Percentiles rank a stretch among this genome's conserved stretches.
phyloP scores from a whole-genome alignment of 2,888 invertebrate genomes.

The Campopleginae sp. region DNA sequence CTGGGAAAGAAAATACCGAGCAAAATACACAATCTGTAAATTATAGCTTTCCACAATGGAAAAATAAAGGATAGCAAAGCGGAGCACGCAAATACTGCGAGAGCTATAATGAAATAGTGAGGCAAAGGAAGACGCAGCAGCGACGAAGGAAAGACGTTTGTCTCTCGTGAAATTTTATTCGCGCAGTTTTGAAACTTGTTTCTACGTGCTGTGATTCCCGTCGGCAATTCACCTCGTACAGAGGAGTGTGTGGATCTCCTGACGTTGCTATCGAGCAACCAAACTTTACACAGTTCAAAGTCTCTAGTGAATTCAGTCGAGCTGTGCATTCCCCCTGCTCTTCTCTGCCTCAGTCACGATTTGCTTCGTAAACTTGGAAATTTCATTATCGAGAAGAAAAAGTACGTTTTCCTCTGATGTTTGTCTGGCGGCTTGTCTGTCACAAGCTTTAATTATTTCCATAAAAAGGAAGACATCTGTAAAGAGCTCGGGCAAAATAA shows the following conservation, averaged over 20 bases:
- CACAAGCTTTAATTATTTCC: slow-evolving; percentile 36
- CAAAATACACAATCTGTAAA: slow-evolving; percentile 28
- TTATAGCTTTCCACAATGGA: slow-evolving; percentile 24
- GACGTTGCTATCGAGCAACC: slow-evolving; percentile 51
- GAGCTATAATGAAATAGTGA: slow-evolving; percentile 32
- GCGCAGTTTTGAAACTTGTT: slow-evolving; percentile 58
- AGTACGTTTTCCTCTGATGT: slow-evolving; percentile 58
- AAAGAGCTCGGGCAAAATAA: background rate
- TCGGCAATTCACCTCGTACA: slow-evolving; percentile 62
- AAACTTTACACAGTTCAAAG: slow-evolving; percentile 68
- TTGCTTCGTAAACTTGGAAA: slow-evolving; percentile 72
- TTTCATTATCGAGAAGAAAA: slow-evolving; percentile 71
- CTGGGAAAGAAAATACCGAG: slow-evolving; percentile 23
- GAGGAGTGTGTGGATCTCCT: slow-evolving; percentile 63
- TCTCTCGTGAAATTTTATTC: slow-evolving; percentile 64
- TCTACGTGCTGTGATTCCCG: slow-evolving; percentile 68
- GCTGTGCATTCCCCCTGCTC: slow-evolving; percentile 28
- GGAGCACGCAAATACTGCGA: background rate
- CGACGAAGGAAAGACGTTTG: slow-evolving; percentile 27
- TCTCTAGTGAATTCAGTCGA: slow-evolving; percentile 68
- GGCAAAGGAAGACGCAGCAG: slow-evolving; percentile 6
- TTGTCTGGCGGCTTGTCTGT: slow-evolving; percentile 51
- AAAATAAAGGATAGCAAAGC: slow-evolving; percentile 26
- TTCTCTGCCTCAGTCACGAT: slow-evolving; percentile 71
- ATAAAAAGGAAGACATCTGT: background rate